phyloP scores from a whole-genome alignment of 2,888 invertebrate species.

The Therioaphis trifolii region DNA sequence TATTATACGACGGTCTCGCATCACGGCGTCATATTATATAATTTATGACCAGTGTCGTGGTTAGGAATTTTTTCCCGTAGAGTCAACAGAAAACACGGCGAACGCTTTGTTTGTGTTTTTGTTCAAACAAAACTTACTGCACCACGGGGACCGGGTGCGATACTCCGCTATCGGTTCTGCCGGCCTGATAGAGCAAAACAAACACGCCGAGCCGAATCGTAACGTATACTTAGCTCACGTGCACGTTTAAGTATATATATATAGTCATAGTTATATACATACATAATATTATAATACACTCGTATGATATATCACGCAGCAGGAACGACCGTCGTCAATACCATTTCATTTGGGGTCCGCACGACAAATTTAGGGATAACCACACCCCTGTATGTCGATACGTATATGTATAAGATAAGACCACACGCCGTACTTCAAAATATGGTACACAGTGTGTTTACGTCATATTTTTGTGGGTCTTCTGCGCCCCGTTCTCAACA shows the following conservation, averaged over 20 bases:
- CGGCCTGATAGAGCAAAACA: slow-evolving; percentile 43
- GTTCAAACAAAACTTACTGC: not conserved
- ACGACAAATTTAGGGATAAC: slow-evolving; percentile 43
- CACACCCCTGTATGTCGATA: slow-evolving; percentile 41
- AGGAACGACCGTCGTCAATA: not conserved
- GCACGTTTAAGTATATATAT: not conserved
- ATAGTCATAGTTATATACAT: too few relatives aligned
- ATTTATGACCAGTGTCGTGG: too few relatives aligned
- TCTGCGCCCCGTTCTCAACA: too few relatives aligned
- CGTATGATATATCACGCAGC: not conserved
- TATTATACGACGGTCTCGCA: too few relatives aligned
- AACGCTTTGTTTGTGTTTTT: not conserved
- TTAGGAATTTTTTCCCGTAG: too few relatives aligned
- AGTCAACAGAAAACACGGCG: not conserved
- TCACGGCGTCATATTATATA: too few relatives aligned
- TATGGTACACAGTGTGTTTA: too few relatives aligned
- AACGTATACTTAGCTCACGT: not conserved
- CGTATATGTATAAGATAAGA: slow-evolving; percentile 40
- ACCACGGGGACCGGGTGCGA: not conserved
- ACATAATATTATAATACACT: not conserved
- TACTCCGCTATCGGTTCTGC: not conserved
- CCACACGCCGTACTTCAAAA: too few relatives aligned
- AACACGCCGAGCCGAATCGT: slow-evolving; percentile 28
- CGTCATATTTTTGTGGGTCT: too few relatives aligned
- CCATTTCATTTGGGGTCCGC: not conserved